Evolutionary conservation across 2,888 invertebrate species (phyloP), one percentile per base, ranked within the genome.

Genomic region (Noctuana brunneofusca): DNA sequence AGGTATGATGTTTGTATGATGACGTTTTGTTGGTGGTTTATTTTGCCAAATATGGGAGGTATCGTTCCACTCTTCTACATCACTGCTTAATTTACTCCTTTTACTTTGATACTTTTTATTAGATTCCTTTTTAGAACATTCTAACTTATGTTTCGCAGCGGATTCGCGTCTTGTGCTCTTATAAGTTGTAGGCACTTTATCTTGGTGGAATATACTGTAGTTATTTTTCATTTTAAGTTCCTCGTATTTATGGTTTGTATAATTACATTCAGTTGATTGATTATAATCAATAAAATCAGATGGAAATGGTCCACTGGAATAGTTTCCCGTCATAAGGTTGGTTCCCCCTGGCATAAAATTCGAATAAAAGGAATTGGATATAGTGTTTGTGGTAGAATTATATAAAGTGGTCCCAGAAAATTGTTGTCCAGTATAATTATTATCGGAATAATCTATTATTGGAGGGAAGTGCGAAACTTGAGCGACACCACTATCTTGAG

Each of bases 381-480:
- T 85, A 2, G 90, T 89, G 69, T 87, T 90, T 20, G 88, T 87
- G 8, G 90, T 87, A 14, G 87, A 78, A 68, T 89, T 91, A 67
- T 90, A 91, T 57, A 90, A 79, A 11, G 83, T 85, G 41, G 90
- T 89, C 30, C 89, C 89, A 6, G 88, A 84, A 78, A 86, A 86
- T 69, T 90, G 90, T 68, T 91, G 91, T 3, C 84, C 80, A 14
- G 84, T 70, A 62, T 87, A 90, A 66, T 75, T 79, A 64, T 88
- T 90, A 41, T 91, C 91, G 1, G 87, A 75, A 72, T 91, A 91
- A 70, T 91, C 91, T 27, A 89, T 68, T 48, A 91, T 84, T 14
- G 90, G 84, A 14, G 91, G 90, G 59, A 89, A 91, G 73, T 91
- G 91, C 9, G 91, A 91, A 1, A 91, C 89, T 75, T 91, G 91